Conservation (phyloP, 2,113 vertebrate genomes). For the Origma solitaria region DNA sequence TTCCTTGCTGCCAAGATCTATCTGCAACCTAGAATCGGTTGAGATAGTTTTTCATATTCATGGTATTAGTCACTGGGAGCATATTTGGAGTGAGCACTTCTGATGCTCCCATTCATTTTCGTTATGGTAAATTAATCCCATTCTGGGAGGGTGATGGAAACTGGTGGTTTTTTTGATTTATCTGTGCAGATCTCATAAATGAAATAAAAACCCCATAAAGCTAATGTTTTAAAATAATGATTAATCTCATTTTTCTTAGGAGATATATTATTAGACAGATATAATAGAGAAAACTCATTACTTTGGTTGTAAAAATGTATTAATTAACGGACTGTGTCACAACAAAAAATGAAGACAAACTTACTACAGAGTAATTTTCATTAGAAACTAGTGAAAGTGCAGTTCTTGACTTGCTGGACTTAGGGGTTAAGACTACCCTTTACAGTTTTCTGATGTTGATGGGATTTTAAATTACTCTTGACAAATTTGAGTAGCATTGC, state of each 20-base stretch:
- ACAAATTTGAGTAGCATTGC: not conserved
- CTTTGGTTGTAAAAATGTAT: not conserved
- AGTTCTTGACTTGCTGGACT: not conserved
- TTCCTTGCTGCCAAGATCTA: slow-evolving; percentile 42
- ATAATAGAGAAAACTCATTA: not conserved
- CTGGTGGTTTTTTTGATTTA: not conserved
- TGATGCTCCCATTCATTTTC: slow-evolving; percentile 7
- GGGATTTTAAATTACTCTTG: not conserved
- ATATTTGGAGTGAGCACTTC: not conserved
- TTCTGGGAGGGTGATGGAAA: not conserved
- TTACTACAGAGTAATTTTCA: not conserved
- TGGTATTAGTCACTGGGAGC: slow-evolving; percentile 6
- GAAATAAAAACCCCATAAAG: not conserved
- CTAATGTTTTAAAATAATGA: not conserved
- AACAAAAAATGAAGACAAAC: not conserved
- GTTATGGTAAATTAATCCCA: not conserved
- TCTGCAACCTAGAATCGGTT: not conserved
- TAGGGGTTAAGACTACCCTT: not conserved
- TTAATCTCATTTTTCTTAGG: not conserved
- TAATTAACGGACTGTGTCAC: not conserved
- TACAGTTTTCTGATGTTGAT: not conserved
- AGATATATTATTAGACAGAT: not conserved
- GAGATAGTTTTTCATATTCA: slow-evolving; percentile 28
- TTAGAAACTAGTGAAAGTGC: not conserved
- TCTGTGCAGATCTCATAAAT: not conserved